These are phyloP conservation scores for Margarornis squamiger DNA, from an alignment of 2,797 vertebrate genomes.

Conservation along the genomic window DNA sequence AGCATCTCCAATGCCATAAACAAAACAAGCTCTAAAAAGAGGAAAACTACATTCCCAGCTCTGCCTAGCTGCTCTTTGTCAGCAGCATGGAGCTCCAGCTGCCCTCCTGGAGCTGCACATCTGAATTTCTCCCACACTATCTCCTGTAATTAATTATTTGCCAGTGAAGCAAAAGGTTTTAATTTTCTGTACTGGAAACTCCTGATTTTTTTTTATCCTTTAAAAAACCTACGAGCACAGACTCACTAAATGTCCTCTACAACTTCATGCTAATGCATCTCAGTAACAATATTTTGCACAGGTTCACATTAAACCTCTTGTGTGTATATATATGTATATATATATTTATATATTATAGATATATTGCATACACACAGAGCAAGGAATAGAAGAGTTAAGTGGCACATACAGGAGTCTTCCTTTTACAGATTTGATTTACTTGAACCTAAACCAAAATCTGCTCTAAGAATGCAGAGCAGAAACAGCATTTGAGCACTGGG, in stretches of 20 bases:
- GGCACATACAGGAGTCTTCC: not conserved
- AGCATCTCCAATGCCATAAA: not conserved
- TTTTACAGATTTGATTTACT: not conserved
- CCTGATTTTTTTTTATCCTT: not conserved
- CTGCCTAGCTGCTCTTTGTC: not conserved
- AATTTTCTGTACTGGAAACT: not conserved
- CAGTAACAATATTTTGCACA: not conserved
- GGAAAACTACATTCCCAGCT: not conserved
- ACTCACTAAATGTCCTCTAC: not conserved
- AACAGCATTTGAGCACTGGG: accelerated
- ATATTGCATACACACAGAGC: not conserved
- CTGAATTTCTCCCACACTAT: not conserved
- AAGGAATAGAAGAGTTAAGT: not conserved
- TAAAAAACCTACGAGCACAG: not conserved
- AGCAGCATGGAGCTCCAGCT: not conserved
- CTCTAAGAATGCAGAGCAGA: not conserved
- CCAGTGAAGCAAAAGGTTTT: not conserved
- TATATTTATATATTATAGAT: not conserved
- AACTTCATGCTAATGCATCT: not conserved
- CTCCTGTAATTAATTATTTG: not conserved
- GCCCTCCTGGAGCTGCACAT: not conserved
- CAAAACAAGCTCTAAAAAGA: not conserved
- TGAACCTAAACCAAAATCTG: not conserved
- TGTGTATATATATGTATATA: not conserved
- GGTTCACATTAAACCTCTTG: not conserved